Evolutionary conservation across 2,797 vertebrate species (phyloP), one percentile per base, ranked within the genome.

Genomic region (Ptychobarbus kaznakovi): DNA sequence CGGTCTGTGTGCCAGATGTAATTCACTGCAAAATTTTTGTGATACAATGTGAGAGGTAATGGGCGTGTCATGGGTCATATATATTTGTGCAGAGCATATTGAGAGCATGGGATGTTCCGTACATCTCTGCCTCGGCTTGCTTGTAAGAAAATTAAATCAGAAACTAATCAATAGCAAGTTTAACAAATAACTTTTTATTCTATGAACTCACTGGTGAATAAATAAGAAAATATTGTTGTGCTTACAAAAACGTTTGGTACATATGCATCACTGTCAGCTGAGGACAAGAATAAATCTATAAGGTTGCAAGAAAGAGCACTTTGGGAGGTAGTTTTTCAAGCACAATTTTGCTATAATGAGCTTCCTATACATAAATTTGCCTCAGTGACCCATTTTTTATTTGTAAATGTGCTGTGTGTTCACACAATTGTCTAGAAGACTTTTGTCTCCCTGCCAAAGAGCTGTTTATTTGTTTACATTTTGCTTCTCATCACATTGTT

Each of bases 211-310:
- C 85, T 84, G 38, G 92, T 91, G 92, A 92, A 93, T 93, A 94
- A 95, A 95, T 94, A 91, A 93, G 91, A 93, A 95, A 93, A 94
- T 92, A 94, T 92, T 77, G 91, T 85, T 91, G 84, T 93, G 90
- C 94, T 94, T 93, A 92, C 87, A 92, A 89, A 87, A 82, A 85
- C 78, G 81, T 88, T 89, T 77, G 85, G 92, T 91, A 92, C 92
- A 91, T 91, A 95, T 95, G 92, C 90, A 95, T 94, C 93, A 92
- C 91, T 93, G 92, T 92, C 90, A 87, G 63, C 86, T 40, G 87
- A 80, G 86, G 89, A 89, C 78, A 73, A 74, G 79, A 56, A 88
- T 86, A 93, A 93, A 95, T 94, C 93, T 46, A 93, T 94, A 92
- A 1, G 84, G 86, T 90, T 89, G 90, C 89, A 90, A 91, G 91